Base-by-base conservation (phyloP, 2,888 invertebrate species). In the Gortyna flavago region DNA sequence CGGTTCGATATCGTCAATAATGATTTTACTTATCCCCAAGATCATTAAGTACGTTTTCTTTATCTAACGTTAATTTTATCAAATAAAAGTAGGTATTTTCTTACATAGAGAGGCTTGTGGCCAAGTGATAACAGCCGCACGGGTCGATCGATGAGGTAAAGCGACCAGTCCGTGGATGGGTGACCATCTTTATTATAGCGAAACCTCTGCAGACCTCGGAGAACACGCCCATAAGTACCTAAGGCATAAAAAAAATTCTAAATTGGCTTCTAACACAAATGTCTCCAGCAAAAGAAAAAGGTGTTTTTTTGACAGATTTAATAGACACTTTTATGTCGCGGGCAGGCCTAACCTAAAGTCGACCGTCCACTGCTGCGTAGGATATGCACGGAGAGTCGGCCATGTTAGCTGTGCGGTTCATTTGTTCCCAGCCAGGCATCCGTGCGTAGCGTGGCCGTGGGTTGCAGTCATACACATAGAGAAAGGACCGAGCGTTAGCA, bases 261-360 rank as follows among this genome's bases (percentile, higher is more conserved):
- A 44, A 51, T 41, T 29, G 18, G 4, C 41, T 51, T 66, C 48
- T 64, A 18, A 71, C 41, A 62, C 48, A 44, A 54, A 13, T 54
- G 48, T 11, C 35, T 32, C 21, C 25, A n/a, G 29, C 16, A 54
- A 73, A 76, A 35, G 51, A 59, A 0, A 29, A 59, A 61, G 68
- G 62, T 70, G 51, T 82, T 64, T 68, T 68, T 77, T 85, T 83
- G 75, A 72, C 73, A 59, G 71, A 72, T 78, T 75, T 80, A 69
- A 74, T 80, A 67, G 67, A 54, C 54, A 44, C 41, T 85, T 87
- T 86, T 83, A 85, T 70, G 69, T 65, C 57, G 54, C 9, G 41
- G 44, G 25, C 73, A 75, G 57, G 35, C 71, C 38, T 44, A 29
- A 71, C 75, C 62, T 74, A 44, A 74, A 74, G 74, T 0, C 21